These are phyloP conservation scores for Chloroclysta siterata DNA, from an alignment of 2,888 invertebrate species.

Conservation along the genomic window DNA sequence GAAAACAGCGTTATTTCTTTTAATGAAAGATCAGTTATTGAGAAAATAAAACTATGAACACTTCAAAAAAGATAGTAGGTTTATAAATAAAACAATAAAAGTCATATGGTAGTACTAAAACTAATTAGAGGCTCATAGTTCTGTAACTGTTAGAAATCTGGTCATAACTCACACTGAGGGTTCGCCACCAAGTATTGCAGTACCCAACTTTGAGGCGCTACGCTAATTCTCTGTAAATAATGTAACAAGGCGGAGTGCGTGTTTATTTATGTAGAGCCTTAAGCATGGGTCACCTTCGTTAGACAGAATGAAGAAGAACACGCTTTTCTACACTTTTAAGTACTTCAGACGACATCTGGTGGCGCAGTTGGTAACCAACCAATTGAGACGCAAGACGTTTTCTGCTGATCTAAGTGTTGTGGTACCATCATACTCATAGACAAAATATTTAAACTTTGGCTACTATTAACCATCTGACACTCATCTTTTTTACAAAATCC, in stretches of 20 bases:
- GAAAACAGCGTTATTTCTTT: too few relatives aligned
- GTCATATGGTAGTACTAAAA: not conserved
- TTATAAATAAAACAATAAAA: not conserved
- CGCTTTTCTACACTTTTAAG: not conserved
- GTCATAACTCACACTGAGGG: conserved; percentile 5
- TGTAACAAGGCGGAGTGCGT: conserved; percentile 27
- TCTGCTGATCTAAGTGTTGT: too few relatives aligned
- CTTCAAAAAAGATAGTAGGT: too few relatives aligned
- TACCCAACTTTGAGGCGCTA: conserved; percentile 16
- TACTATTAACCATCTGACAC: too few relatives aligned
- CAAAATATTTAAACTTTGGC: too few relatives aligned
- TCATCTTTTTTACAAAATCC: too few relatives aligned
- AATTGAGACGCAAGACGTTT: too few relatives aligned
- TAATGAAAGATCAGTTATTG: too few relatives aligned
- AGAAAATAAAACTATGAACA: too few relatives aligned
- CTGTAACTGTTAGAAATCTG: not conserved
- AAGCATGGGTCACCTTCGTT: conserved; percentile 33
- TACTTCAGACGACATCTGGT: not conserved
- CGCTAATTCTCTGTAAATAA: conserved; percentile 32
- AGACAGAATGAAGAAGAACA: conserved; percentile 16
- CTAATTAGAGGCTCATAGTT: not conserved
- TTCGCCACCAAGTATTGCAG: conserved; percentile 3
- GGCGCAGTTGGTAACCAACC: too few relatives aligned
- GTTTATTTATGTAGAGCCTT: conserved; percentile 30
- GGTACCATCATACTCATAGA: too few relatives aligned